These are phyloP conservation scores for Limnodromus scolopaceus DNA, from an alignment of 2,797 vertebrate species.

Conservation along the genomic window DNA sequence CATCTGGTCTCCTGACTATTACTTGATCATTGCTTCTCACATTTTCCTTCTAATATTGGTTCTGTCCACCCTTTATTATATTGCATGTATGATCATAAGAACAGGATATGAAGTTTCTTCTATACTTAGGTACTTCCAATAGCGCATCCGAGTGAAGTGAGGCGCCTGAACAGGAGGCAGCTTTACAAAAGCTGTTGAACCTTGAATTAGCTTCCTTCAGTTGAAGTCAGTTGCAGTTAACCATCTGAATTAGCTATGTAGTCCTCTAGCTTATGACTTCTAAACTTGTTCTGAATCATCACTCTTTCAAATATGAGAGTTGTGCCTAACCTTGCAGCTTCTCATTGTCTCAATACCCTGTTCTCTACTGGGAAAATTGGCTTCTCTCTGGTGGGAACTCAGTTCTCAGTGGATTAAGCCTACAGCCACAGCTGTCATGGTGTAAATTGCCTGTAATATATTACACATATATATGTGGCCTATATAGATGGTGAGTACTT, in stretches of 20 bases:
- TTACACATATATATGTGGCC: not conserved
- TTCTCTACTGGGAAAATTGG: not conserved
- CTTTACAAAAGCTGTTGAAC: not conserved
- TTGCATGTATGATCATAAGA: not conserved
- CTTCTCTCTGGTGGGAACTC: not conserved
- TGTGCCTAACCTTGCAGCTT: not conserved
- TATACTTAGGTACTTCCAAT: not conserved
- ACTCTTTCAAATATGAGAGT: not conserved
- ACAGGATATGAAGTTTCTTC: not conserved
- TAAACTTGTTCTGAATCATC: not conserved
- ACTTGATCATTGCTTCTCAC: not conserved
- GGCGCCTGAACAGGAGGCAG: not conserved
- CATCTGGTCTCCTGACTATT: not conserved
- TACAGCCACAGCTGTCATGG: not conserved
- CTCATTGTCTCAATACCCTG: not conserved
- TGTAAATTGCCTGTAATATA: not conserved
- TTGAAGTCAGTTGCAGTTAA: not conserved
- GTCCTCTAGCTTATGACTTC: not conserved
- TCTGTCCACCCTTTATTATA: not conserved
- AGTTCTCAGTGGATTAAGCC: not conserved
- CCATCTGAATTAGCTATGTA: not conserved
- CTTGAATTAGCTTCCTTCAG: not conserved
- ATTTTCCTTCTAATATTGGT: not conserved
- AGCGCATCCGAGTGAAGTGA: not conserved
- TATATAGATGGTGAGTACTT: not conserved